A percentile compares a stretch with the other conserved stretches of the same genome.
phyloP scores from a whole-genome alignment of 2,113 vertebrate genomes.

The Bothrops jararaca region DNA sequence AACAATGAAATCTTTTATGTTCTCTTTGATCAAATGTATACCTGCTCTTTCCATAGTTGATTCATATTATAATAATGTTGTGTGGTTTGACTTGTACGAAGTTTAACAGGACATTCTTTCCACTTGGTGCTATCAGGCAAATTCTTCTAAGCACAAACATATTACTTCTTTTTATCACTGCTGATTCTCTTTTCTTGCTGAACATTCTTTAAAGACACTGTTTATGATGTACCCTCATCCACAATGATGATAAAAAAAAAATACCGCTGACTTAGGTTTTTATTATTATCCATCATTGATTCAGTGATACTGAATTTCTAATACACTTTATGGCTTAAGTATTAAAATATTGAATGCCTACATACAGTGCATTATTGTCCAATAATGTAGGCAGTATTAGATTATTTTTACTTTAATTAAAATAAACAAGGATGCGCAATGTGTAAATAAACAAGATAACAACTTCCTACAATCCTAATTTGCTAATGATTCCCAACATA shows the following conservation, averaged over 20 bases:
- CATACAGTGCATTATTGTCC: background rate
- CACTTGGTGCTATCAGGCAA: background rate
- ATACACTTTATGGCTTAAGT: background rate
- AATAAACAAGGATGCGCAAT: background rate
- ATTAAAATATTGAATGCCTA: background rate
- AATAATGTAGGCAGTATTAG: background rate
- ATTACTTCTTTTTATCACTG: background rate
- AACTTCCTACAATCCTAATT: background rate
- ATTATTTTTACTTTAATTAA: conserved; percentile 9
- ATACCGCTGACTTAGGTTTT: background rate
- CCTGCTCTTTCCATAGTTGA: background rate
- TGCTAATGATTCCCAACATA: too few species aligned
- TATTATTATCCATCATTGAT: background rate
- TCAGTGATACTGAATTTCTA: background rate
- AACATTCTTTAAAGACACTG: conserved; percentile 4
- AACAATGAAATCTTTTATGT: background rate
- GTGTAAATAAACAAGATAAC: background rate
- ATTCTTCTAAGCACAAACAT: background rate
- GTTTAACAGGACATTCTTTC: background rate
- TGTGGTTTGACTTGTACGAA: background rate
- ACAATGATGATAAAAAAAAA: background rate
- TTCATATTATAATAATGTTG: background rate
- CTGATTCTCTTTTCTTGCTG: background rate
- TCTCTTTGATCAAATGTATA: background rate
- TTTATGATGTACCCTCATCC: background rate